phyloP scores from a whole-genome alignment of 2,888 invertebrate species.

The Drosophila macrothrix region DNA sequence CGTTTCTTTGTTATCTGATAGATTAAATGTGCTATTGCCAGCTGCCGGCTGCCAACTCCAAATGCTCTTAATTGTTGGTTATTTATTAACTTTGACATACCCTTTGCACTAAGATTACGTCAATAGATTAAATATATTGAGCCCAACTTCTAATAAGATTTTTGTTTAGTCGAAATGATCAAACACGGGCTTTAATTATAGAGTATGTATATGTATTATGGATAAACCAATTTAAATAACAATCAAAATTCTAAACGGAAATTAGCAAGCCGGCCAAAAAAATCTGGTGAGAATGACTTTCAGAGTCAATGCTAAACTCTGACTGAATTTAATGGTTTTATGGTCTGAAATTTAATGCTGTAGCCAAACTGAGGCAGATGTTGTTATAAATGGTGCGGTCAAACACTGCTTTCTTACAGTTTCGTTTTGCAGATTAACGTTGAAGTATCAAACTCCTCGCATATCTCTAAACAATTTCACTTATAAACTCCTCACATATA shows the following conservation, averaged over 20 bases:
- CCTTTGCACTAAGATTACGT: not conserved
- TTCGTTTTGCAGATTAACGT: slow-evolving; percentile 55
- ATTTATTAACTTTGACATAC: slow-evolving; percentile 17
- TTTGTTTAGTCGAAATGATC: slow-evolving; percentile 6
- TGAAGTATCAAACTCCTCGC: slow-evolving; percentile 25
- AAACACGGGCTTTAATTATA: not conserved
- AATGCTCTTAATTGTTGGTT: slow-evolving; percentile 41
- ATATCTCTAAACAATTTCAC: slow-evolving; percentile 47
- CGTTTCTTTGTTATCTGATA: slow-evolving; percentile 22
- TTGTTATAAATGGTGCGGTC: slow-evolving; percentile 62
- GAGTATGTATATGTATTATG: slow-evolving; percentile 29
- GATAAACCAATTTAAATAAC: slow-evolving; percentile 64
- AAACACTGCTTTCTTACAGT: slow-evolving; percentile 61
- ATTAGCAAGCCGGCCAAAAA: slow-evolving; percentile 51
- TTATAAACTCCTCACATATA: slow-evolving; percentile 17
- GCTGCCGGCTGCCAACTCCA: slow-evolving; percentile 16
- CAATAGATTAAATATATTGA: not conserved
- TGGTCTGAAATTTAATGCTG: slow-evolving; percentile 52
- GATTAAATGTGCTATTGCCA: slow-evolving; percentile 40
- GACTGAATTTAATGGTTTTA: slow-evolving; percentile 57
- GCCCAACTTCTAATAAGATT: not conserved
- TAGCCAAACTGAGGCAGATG: slow-evolving; percentile 37
- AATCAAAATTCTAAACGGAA: slow-evolving; percentile 77
- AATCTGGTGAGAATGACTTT: slow-evolving; percentile 47
- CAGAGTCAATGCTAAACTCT: slow-evolving; percentile 24